A percentile compares a stretch with the other conserved stretches of the same genome.
Evolutionary conservation across 2,888 invertebrate species (phyloP).

Genomic region (Drosophila tripunctata): DNA sequence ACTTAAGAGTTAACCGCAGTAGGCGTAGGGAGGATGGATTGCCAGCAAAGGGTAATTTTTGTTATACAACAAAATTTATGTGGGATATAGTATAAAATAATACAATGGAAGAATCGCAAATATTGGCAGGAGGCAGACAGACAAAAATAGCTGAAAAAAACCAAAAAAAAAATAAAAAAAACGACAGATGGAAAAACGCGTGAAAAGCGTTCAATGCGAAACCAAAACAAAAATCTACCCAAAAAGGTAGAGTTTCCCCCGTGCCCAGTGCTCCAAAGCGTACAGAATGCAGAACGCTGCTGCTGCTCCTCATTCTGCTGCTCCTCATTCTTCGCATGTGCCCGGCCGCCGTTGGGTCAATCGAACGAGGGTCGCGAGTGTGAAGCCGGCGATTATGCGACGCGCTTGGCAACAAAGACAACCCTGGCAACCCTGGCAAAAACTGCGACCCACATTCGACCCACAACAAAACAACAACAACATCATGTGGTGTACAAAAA

Average conservation of each 20-base stretch:
- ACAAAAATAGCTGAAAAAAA: slow-evolving; percentile 31
- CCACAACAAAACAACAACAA: slow-evolving; percentile 61
- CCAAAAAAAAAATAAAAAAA: slow-evolving; percentile 4
- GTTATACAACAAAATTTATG: slow-evolving; percentile 73
- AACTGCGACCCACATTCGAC: slow-evolving; percentile 81
- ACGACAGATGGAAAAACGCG: slow-evolving; percentile 32
- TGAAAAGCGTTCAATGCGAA: slow-evolving; percentile 21
- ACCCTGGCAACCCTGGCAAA: slow-evolving; percentile 6
- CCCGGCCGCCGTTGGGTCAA: slow-evolving; percentile 32
- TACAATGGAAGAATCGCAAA: background rate
- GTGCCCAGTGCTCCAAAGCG: too few relatives aligned
- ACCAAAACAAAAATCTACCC: slow-evolving; percentile 49
- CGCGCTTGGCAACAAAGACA: slow-evolving; percentile 61
- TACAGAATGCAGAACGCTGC: too few relatives aligned
- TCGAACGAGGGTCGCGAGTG: slow-evolving; percentile 49
- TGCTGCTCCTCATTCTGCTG: background rate
- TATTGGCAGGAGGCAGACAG: slow-evolving; percentile 72
- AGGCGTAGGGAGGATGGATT: background rate
- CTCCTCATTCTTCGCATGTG: background rate
- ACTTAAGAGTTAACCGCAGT: slow-evolving; percentile 31
- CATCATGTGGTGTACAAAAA: too few relatives aligned
- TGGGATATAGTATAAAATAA: slow-evolving; percentile 38
- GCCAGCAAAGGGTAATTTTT: slow-evolving; percentile 47
- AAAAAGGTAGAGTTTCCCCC: slow-evolving; percentile 45
- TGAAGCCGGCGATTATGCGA: slow-evolving; percentile 74